Evolutionary conservation across 1,140 invertebrate species (phyloP), one percentile per base, ranked within the genome.

Genomic region (Meteorus sp.): DNA sequence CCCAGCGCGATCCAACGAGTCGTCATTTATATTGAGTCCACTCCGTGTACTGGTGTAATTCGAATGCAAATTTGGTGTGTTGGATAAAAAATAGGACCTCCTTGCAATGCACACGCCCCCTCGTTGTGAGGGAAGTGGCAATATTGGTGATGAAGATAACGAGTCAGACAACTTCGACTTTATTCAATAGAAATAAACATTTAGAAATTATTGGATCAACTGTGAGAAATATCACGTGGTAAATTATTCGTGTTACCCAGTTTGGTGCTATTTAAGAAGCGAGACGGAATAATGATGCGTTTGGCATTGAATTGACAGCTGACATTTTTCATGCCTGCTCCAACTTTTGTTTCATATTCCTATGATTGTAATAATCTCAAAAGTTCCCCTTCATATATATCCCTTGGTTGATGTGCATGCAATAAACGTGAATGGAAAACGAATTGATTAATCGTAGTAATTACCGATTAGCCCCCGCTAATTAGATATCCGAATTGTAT

Each of bases 361-460:
- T n/a, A n/a, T n/a, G n/a, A n/a, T n/a, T n/a, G n/a, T n/a, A n/a
- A n/a, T n/a, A n/a, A n/a, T n/a, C n/a, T n/a, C n/a, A n/a, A n/a
- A n/a, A n/a, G n/a, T n/a, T n/a, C n/a, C n/a, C n/a, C n/a, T n/a
- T n/a, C n/a, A 29, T 29, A 29, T 29, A 29, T 29, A 43, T 43
- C 3, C 3, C 17, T 43, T 17, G 39, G 9, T 43, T 43, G 11
- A 22, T 31, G 9, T 31, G 41, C 25, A 17, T 45, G 55, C 35
- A 37, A 48, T 57, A 57, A 66, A 62, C 69, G 74, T 73, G 78
- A 80, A 80, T 79, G 78, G 78, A 80, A 80, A 81, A 77, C 77
- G 78, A 78, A 81, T 81, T 81, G 78, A 81, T 81, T 81, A 81
- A 81, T 81, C 76, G 78, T 74, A 74, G 78, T 80, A 81, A 81